Evolutionary conservation across 2,797 vertebrate genomes (phyloP), one percentile per base, ranked within the genome.

Genomic region (Cottoperca gobio): DNA sequence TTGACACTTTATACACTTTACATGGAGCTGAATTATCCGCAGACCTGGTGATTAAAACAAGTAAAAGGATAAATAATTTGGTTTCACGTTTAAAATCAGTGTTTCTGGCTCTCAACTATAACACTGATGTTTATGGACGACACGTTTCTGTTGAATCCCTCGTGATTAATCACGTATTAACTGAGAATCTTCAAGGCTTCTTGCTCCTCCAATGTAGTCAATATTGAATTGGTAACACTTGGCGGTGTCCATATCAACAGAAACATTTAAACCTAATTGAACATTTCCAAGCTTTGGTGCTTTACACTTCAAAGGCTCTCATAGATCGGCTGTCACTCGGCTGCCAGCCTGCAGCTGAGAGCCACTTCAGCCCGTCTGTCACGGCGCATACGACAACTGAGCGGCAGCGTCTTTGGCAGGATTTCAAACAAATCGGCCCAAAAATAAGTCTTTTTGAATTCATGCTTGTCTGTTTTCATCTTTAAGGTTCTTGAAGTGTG

Each of bases 231-330:
- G 54, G 9, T 58, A 54, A 35, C 45, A 48, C 24, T 8, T 40
- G 10, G 53, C 48, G 39, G 43, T 12, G 52, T 59, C 64, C 46
- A 54, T 28, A 69, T 79, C 66, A 78, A 69, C 67, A 80, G 63
- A 65, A 76, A 79, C 74, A 42, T 80, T 81, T 58, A 50, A 73
- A 76, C 23, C 37, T 74, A 82, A 89, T 81, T 87, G 84, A 82
- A 76, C 57, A 65, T 64, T 86, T 76, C 74, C 60, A 73, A 76
- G 80, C 68, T 62, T 40, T 37, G 76, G 43, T 17, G 83, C 85
- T 90, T 91, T 82, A 86, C 84, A 91, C 91, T 89, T 93, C 91
- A 93, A 89, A 93, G 82, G 62, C 77, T 79, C 80, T 81, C 63
- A 64, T 42, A 76, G 86, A 87, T 86, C 60, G 85, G 61, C 86